phyloP scores from a whole-genome alignment of 2,797 vertebrate genomes.

The Potorous gilbertii region DNA sequence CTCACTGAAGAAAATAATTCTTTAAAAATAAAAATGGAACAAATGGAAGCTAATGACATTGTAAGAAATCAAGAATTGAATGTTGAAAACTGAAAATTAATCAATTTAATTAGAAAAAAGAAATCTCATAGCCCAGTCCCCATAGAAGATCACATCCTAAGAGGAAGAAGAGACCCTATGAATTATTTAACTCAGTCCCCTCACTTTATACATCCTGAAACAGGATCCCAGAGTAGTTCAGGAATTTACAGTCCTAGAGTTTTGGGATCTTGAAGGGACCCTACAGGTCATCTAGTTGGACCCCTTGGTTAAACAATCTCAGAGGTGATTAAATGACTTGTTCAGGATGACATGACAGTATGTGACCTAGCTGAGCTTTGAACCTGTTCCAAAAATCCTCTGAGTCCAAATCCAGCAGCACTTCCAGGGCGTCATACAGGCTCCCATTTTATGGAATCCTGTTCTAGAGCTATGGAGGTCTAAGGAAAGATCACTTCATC shows the following conservation, averaged over 20 bases:
- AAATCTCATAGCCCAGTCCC: background rate
- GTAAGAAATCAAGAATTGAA: no score
- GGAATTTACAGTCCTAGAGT: background rate
- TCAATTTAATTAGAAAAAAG: no score
- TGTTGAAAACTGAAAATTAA: no score
- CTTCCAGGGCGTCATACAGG: background rate
- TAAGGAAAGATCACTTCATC: background rate
- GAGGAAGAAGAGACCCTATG: background rate
- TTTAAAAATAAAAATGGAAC: no score
- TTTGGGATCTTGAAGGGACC: background rate
- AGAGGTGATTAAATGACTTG: background rate
- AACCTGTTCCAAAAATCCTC: background rate
- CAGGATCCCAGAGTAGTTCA: constrained; percentile 15
- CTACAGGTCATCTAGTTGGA: background rate
- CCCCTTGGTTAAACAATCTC: background rate
- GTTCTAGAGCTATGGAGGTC: background rate
- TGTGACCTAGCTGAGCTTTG: background rate
- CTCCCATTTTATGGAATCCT: background rate
- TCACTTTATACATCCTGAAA: background rate
- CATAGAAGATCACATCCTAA: background rate
- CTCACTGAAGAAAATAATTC: no score
- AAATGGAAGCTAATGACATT: no score
- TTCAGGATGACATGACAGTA: background rate
- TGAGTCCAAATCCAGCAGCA: background rate
- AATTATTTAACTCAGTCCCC: background rate